phyloP scores from a whole-genome alignment of 2,113 vertebrate genomes.

The Anhinga rufa region DNA sequence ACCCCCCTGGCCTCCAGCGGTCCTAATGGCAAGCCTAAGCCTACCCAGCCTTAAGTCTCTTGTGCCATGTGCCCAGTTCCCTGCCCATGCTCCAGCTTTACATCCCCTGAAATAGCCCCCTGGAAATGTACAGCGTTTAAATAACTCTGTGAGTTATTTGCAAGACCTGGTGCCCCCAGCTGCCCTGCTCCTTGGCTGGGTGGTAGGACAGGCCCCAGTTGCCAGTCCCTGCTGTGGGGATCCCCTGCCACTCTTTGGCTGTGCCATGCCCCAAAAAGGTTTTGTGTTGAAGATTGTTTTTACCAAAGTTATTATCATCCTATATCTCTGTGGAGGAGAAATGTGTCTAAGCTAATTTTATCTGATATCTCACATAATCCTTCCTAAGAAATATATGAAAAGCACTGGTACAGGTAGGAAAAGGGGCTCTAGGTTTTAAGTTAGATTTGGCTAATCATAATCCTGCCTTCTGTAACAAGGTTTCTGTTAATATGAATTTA shows the following conservation, averaged over 20 bases:
- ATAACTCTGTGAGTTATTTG: background rate
- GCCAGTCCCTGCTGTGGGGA: background rate
- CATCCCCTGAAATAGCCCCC: background rate
- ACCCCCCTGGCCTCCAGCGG: background rate
- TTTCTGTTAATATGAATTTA: background rate
- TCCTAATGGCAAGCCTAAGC: background rate
- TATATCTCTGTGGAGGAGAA: background rate
- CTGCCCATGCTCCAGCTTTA: background rate
- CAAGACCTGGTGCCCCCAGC: background rate
- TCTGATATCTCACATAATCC: conserved; percentile 45
- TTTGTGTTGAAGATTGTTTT: background rate
- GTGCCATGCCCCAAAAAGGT: background rate
- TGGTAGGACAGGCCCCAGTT: fast-evolving
- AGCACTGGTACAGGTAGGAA: background rate
- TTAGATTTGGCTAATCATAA: conserved; percentile 46
- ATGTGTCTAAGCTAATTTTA: conserved; percentile 23
- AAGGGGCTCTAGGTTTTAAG: conserved; percentile 22
- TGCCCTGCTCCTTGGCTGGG: background rate
- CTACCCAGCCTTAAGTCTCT: background rate
- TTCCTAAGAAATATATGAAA: conserved; percentile 57
- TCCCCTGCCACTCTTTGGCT: background rate
- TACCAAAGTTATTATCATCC: background rate
- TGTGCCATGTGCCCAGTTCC: fast-evolving
- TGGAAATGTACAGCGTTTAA: background rate
- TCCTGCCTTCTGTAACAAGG: background rate